phyloP scores from a whole-genome alignment of 1,140 invertebrate genomes.

The Habropoda laboriosa region DNA sequence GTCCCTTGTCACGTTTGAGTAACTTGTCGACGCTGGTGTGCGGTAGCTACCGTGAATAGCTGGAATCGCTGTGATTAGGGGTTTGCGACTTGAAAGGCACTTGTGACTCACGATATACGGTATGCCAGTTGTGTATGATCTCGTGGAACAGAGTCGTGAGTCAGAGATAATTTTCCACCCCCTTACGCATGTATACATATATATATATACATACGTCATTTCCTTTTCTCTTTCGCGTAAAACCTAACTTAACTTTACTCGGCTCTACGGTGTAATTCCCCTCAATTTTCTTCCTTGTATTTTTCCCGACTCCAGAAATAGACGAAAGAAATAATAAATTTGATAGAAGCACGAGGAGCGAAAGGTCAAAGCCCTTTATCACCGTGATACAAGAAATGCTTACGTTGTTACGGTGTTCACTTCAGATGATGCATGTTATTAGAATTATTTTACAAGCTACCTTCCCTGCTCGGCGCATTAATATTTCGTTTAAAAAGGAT shows the following conservation, averaged over 20 bases:
- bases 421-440: background rate
- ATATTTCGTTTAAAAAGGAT: background rate
- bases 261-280: too few relatives aligned
- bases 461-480: background rate
- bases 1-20: background rate
- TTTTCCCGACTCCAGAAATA: background rate
- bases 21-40: background rate
- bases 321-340: slow-evolving; percentile 7
- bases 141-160: background rate
- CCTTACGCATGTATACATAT: too few relatives aligned
- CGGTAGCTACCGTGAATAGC: background rate
- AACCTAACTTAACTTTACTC: background rate
- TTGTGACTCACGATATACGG: background rate
- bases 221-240: background rate
- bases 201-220: background rate
- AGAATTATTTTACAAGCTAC: background rate
- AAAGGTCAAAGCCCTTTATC: background rate
- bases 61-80: slow-evolving; percentile 7
- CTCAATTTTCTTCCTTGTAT: background rate
- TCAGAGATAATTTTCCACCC: slow-evolving; percentile 20
- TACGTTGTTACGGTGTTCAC: background rate
- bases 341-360: background rate
- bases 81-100: background rate
- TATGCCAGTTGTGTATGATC: background rate
- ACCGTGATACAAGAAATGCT: background rate